Evolutionary conservation across 2,797 vertebrate species (phyloP).

Genomic region (Scolopax rusticola): DNA sequence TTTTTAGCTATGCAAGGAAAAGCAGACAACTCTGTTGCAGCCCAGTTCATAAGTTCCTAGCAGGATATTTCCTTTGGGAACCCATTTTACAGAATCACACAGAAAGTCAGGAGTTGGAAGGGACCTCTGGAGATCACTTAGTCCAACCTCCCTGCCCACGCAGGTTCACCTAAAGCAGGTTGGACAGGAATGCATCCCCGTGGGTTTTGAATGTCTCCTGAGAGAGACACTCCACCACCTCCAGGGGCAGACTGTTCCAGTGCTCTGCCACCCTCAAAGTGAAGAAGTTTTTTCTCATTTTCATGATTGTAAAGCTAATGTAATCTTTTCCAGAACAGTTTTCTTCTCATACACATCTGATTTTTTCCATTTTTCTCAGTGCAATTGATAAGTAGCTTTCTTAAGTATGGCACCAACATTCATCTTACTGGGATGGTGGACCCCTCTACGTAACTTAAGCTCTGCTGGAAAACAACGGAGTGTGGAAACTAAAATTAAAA

Average conservation of each 20-base stretch:
- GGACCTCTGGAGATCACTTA: background rate
- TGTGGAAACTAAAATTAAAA: constrained; percentile 66
- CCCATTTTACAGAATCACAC: background rate
- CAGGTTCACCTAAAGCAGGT: background rate
- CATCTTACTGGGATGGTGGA: constrained; percentile 13
- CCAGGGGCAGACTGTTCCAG: too few species aligned
- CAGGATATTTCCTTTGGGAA: constrained; percentile 21
- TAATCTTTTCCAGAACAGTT: background rate
- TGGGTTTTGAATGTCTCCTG: background rate
- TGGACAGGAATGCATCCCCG: background rate
- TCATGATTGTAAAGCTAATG: background rate
- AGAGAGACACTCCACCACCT: background rate
- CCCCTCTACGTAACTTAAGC: constrained; percentile 31
- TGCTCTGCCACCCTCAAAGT: background rate
- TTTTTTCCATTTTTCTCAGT: background rate
- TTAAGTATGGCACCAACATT: constrained; percentile 45
- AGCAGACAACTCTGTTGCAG: constrained; percentile 68
- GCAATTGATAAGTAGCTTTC: constrained; percentile 7
- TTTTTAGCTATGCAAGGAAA: constrained; percentile 72
- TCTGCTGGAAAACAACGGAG: constrained; percentile 73
- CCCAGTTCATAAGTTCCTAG: constrained; percentile 47
- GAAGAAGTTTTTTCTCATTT: background rate
- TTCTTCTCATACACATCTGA: background rate
- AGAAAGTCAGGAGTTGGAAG: background rate
- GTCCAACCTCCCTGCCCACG: background rate